A percentile compares a stretch with the other conserved stretches of the same genome.
phyloP scores from a whole-genome alignment of 1,140 invertebrate species.

The Heliconius hewitsoni region DNA sequence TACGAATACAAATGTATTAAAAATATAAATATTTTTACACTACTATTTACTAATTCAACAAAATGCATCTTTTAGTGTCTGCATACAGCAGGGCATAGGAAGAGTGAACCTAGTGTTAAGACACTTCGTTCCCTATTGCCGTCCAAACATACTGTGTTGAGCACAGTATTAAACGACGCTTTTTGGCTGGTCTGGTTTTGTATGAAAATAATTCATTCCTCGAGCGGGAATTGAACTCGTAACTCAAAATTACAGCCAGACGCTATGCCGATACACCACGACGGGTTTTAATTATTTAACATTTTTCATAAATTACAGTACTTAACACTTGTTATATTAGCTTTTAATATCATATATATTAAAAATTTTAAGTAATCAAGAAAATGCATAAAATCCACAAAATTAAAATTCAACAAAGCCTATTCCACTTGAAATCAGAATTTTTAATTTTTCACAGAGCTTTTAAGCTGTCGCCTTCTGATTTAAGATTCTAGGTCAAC shows the following conservation, averaged over 20 bases:
- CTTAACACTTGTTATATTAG: too few species aligned
- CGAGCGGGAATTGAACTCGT: not conserved
- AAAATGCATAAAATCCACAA: not conserved
- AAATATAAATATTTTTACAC: not conserved
- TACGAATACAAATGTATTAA: not conserved
- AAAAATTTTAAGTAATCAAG: not conserved
- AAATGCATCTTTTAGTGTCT: not conserved
- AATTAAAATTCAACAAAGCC: not conserved
- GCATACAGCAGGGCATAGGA: too few species aligned
- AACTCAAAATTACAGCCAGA: not conserved
- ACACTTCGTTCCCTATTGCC: not conserved
- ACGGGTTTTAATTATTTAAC: not conserved
- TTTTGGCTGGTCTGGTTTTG: not conserved
- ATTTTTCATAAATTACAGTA: too few species aligned
- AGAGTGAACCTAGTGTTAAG: not conserved
- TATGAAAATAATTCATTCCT: too few species aligned
- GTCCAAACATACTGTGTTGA: not conserved
- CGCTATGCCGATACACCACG: not conserved
- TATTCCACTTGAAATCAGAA: not conserved
- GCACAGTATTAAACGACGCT: too few species aligned
- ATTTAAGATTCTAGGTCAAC: conserved; percentile 12
- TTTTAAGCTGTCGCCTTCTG: conserved; percentile 4
- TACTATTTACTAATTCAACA: not conserved
- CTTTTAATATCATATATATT: too few species aligned
- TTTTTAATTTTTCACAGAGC: conserved; percentile 5